Percentiles rank a stretch among this genome's conserved stretches.
These are phyloP conservation scores for Phoronis australis DNA, from an alignment of 2,888 invertebrate genomes.

Conservation along the genomic window DNA sequence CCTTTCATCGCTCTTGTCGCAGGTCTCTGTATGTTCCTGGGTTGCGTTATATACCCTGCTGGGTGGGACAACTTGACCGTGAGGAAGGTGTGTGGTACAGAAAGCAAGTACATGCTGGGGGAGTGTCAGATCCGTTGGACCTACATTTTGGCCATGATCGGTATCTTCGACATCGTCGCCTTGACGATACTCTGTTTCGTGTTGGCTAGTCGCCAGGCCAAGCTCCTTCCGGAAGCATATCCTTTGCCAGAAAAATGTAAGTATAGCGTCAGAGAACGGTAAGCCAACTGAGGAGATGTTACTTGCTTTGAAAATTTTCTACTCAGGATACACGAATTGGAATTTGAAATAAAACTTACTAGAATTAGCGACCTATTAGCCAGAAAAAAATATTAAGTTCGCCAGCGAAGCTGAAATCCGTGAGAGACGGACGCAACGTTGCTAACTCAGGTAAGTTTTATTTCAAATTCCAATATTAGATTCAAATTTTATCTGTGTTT, in stretches of 20 bases:
- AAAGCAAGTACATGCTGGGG: conserved; percentile 71
- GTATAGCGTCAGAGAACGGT: no score
- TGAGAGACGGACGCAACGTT: no score
- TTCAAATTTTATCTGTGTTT: no score
- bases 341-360: no score
- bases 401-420: no score
- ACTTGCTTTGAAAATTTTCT: no score
- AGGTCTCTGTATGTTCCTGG: conserved; percentile 82
- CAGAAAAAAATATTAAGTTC: no score
- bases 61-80: conserved; percentile 84
- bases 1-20: conserved; percentile 40
- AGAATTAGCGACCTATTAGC: no score
- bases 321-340: no score
- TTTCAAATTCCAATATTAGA: no score
- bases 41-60: conserved; percentile 82
- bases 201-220: conserved; percentile 74
- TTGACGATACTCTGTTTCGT: conserved; percentile 87
- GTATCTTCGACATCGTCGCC: conserved; percentile 75
- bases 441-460: no score
- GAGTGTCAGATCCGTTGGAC: conserved; percentile 76
- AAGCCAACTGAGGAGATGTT: no score
- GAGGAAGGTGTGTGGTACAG: conserved; percentile 77
- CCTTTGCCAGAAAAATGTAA: conserved; percentile 37
- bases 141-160: conserved; percentile 85
- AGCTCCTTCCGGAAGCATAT: conserved; percentile 31